Percentiles rank a stretch among this genome's conserved stretches.
These are phyloP conservation scores for Ceuthmochares aereus DNA, from an alignment of 2,113 vertebrate genomes.

Conservation along the genomic window DNA sequence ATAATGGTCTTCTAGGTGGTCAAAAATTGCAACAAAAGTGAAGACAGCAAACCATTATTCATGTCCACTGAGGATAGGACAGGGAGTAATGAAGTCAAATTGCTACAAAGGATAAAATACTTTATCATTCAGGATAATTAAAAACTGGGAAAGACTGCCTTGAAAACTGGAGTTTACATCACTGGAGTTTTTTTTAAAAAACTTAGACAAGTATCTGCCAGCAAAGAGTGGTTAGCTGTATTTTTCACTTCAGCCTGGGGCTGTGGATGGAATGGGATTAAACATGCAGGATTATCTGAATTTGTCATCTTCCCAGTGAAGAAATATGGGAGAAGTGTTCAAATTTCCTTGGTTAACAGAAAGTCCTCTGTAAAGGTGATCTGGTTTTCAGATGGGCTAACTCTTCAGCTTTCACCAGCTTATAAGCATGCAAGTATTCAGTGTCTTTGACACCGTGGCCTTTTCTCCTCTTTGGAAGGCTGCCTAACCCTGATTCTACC, in stretches of 20 bases:
- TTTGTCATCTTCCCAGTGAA: not conserved
- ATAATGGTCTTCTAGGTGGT: not conserved
- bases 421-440: not conserved
- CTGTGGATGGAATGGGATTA: not conserved
- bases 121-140: slow-evolving; percentile 16
- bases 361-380: not conserved
- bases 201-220: not conserved
- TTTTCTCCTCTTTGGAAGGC: not conserved
- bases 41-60: not conserved
- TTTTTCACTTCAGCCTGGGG: not conserved
- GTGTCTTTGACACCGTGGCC: not conserved
- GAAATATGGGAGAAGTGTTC: not conserved
- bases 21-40: not conserved
- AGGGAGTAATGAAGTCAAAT: not conserved
- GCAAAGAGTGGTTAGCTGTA: not conserved
- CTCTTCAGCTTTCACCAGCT: not conserved
- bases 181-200: not conserved
- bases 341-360: not conserved
- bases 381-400: not conserved
- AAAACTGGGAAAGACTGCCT: not conserved
- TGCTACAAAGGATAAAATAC: not conserved
- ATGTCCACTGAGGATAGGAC: not conserved
- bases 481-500: not conserved
- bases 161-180: not conserved
- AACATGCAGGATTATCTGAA: not conserved